Evolutionary conservation across 92 coral and sea anemone species (phyloP).

Genomic region (Heliopora coerulea): DNA sequence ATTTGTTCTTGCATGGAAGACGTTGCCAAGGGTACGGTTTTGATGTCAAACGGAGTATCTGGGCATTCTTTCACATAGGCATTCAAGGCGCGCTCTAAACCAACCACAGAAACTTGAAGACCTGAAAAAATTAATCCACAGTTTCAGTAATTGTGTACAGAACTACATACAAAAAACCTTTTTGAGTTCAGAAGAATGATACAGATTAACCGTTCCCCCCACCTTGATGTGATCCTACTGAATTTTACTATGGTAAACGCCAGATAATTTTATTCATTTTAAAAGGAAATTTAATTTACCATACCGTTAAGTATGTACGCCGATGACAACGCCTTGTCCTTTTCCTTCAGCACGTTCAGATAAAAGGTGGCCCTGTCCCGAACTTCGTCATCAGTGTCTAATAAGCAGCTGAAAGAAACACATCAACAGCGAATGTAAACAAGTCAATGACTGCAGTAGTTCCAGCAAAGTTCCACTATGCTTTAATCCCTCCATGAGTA

Average conservation of each 20-base stretch:
- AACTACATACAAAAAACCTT: neutral
- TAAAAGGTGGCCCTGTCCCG: slow-evolving; percentile 97
- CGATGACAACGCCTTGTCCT: slow-evolving; percentile 89
- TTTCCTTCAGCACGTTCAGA: slow-evolving; percentile 79
- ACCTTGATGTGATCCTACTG: too few relatives aligned
- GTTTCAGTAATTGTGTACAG: neutral
- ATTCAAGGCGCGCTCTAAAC: slow-evolving; percentile 92
- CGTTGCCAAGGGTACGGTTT: slow-evolving; percentile 98
- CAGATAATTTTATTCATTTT: too few relatives aligned
- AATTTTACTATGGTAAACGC: too few relatives aligned
- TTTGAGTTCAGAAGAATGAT: neutral
- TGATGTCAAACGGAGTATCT: slow-evolving; percentile 87
- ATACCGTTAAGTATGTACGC: slow-evolving; percentile 94
- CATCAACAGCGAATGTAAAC: too few relatives aligned
- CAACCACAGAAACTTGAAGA: slow-evolving; percentile 95
- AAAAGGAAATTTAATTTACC: neutral
- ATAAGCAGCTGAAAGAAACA: slow-evolving; percentile 62
- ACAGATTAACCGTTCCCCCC: too few relatives aligned
- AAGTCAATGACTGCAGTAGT: too few relatives aligned
- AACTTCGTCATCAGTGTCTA: slow-evolving; percentile 98
- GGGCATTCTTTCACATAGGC: slow-evolving; percentile 93
- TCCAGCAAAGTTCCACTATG: too few relatives aligned
- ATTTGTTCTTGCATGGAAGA: slow-evolving; percentile 99
- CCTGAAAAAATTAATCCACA: slow-evolving; percentile 52
- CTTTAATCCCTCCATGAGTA: too few relatives aligned